These are phyloP conservation scores for Candidula unifasciata DNA, from an alignment of 2,888 invertebrate species.

Conservation along the genomic window DNA sequence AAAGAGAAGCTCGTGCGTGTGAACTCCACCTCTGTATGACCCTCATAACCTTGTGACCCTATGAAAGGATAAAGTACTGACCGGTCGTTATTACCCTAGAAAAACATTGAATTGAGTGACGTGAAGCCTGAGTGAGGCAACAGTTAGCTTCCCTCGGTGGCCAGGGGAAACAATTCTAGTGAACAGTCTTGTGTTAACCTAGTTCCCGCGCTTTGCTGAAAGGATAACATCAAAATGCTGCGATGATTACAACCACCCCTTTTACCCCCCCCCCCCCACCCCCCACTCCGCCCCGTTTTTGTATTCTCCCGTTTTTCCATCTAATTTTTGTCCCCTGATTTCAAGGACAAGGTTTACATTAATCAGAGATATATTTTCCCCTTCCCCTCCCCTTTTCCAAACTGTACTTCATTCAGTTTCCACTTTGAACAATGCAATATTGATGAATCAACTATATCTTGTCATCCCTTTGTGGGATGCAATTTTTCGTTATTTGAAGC, in stretches of 20 bases:
- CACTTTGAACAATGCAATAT: no score
- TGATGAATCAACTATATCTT: no score
- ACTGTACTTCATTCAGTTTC: no score
- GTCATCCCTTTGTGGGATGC: no score
- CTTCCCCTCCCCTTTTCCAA: no score
- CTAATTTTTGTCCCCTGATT: no score
- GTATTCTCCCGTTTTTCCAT: not conserved
- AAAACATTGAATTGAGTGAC: slow-evolving; percentile 35
- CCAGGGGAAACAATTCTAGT: not conserved
- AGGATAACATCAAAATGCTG: no score
- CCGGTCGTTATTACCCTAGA: slow-evolving; percentile 23
- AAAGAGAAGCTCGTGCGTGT: slow-evolving; percentile 27
- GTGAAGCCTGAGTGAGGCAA: slow-evolving; percentile 25
- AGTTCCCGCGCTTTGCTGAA: not conserved
- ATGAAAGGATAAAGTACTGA: slow-evolving; percentile 27
- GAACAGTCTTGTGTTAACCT: not conserved
- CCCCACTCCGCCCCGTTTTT: not conserved
- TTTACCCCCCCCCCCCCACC: no score
- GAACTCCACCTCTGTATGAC: slow-evolving; percentile 39
- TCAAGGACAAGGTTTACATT: not conserved
- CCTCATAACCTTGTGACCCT: slow-evolving; percentile 39
- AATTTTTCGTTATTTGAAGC: no score
- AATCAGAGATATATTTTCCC: not conserved
- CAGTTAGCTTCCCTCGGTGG: not conserved
- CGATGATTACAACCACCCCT: no score